These are phyloP conservation scores for Aphaenogaster rudis DNA, from an alignment of 1,140 invertebrate genomes.

Conservation along the genomic window DNA sequence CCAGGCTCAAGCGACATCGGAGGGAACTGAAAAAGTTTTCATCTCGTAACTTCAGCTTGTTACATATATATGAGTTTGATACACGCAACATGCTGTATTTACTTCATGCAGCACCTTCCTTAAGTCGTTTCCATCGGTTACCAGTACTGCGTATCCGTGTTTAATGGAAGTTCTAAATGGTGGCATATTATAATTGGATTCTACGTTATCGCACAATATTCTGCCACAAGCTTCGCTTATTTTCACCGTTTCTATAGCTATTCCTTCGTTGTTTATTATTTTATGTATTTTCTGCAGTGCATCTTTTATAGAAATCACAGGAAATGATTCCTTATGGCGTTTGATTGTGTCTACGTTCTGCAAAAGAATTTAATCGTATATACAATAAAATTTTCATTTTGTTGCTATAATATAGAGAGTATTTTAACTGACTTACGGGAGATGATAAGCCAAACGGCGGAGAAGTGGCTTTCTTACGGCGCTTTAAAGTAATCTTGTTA, in stretches of 20 bases:
- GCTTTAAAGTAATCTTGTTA: neutral
- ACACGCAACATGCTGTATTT: conserved; percentile 84
- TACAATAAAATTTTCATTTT: neutral
- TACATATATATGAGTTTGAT: neutral
- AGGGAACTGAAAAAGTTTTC: conserved; percentile 16
- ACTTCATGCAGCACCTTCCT: conserved; percentile 89
- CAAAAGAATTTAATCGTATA: neutral
- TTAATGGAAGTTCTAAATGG: conserved; percentile 97
- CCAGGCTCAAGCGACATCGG: conserved; percentile 84
- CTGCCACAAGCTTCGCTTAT: conserved; percentile 75
- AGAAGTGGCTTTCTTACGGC: conserved; percentile 82
- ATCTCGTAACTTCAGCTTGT: neutral
- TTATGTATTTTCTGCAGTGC: conserved; percentile 86
- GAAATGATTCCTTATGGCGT: neutral
- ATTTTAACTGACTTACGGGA: neutral
- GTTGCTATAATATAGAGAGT: neutral
- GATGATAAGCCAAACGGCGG: conserved; percentile 87
- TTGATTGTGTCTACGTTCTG: neutral
- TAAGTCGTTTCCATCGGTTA: conserved; percentile 90
- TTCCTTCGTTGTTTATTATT: conserved; percentile 78
- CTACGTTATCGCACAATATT: conserved; percentile 74
- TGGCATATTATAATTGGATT: conserved; percentile 89
- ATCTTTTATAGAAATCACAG: conserved; percentile 74
- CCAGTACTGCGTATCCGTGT: conserved; percentile 97
- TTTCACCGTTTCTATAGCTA: conserved; percentile 43